Percentiles rank a stretch among this genome's conserved stretches.
phyloP scores from a whole-genome alignment of 1,140 invertebrate species.

The Venustaconcha ellipsiformis region DNA sequence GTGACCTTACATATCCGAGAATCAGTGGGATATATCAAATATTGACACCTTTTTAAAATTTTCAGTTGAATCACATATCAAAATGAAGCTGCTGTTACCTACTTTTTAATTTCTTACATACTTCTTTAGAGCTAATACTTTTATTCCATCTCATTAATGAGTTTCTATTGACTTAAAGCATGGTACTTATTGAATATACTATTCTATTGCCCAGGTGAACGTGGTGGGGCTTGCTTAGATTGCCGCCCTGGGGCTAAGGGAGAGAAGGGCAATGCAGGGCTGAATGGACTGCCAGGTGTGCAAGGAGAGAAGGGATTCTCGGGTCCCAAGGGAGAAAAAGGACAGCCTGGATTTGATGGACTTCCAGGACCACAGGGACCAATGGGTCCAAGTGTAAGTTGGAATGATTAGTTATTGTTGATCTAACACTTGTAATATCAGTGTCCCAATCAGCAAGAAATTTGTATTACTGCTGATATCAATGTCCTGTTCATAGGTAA shows the following conservation, averaged over 20 bases:
- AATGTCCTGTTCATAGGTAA: not conserved
- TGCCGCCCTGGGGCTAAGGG: conserved; percentile 58
- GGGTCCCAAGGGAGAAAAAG: conserved; percentile 49
- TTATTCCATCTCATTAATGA: too few species aligned
- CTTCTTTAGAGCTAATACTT: too few species aligned
- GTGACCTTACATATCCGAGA: too few species aligned
- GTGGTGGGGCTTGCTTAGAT: too few species aligned
- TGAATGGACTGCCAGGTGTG: conserved; percentile 32
- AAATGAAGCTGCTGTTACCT: too few species aligned
- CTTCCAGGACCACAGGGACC: conserved; percentile 31
- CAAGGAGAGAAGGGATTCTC: conserved; percentile 29
- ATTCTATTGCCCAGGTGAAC: too few species aligned
- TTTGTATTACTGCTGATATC: not conserved
- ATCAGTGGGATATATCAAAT: too few species aligned
- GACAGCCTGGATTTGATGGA: conserved; percentile 50
- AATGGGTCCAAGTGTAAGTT: conserved; percentile 14
- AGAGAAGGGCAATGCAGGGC: conserved; percentile 75
- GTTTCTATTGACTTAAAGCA: too few species aligned
- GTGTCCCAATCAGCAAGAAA: not conserved
- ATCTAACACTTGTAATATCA: not conserved
- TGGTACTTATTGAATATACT: too few species aligned
- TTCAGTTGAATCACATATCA: too few species aligned
- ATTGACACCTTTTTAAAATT: too few species aligned
- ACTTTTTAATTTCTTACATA: too few species aligned
- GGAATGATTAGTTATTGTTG: not conserved